These are phyloP conservation scores for Oedothorax gibbosus DNA, from an alignment of 1,140 invertebrate species.

Conservation along the genomic window DNA sequence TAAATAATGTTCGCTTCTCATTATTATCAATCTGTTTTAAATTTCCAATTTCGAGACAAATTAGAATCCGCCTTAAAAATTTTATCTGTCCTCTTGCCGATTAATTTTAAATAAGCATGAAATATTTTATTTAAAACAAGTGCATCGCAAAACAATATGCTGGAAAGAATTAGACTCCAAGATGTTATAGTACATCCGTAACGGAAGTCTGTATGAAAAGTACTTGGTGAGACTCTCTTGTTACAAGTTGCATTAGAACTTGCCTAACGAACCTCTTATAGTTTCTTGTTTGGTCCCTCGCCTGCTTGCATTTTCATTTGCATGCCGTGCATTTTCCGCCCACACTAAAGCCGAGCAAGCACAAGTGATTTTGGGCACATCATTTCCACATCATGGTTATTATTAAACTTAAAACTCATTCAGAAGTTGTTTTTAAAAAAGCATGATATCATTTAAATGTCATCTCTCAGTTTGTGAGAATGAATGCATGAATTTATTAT, in stretches of 20 bases:
- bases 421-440: not conserved
- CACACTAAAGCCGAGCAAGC: conserved; percentile 62
- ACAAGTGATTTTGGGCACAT: conserved; percentile 49
- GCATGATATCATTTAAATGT: conserved; percentile 44
- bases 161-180: conserved; percentile 27
- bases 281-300: conserved; percentile 40
- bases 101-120: no score
- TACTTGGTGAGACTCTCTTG: conserved; percentile 24
- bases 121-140: no score
- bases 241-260: conserved; percentile 55
- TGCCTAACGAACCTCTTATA: conserved; percentile 49
- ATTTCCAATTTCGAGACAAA: no score
- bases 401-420: no score
- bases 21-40: no score
- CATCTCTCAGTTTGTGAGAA: conserved; percentile 54
- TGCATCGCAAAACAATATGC: not conserved
- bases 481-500: conserved; percentile 55
- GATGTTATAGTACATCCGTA: conserved; percentile 1
- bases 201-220: conserved; percentile 38
- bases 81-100: no score
- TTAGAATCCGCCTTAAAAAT: no score
- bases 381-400: conserved; percentile 27
- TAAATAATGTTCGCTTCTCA: no score
- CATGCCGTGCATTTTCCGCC: conserved; percentile 41
- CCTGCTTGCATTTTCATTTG: conserved; percentile 51